phyloP scores from a whole-genome alignment of 2,888 invertebrate species.

The Orthosia incerta region DNA sequence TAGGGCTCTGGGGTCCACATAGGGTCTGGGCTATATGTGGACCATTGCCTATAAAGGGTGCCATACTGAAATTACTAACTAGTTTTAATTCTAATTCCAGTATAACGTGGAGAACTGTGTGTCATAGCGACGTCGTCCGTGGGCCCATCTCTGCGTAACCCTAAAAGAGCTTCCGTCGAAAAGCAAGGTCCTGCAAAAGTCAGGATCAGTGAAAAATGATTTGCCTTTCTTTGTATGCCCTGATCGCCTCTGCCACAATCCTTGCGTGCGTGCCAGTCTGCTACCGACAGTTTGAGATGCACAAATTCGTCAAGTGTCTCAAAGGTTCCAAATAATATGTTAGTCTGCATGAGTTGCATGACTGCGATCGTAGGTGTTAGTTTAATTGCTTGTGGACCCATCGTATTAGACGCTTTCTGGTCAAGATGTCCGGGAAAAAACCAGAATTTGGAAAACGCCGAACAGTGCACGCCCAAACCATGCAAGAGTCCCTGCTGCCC shows the following conservation, averaged over 20 bases:
- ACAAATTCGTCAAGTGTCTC: constrained; percentile 80
- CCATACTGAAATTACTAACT: neutral
- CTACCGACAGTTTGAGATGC: constrained; percentile 78
- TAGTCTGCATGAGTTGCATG: constrained; percentile 77
- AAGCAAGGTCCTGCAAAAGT: constrained; percentile 32
- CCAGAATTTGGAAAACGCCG: rapidly evolving
- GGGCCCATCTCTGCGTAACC: neutral
- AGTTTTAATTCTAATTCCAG: constrained; percentile 29
- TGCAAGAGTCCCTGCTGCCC: constrained; percentile 79
- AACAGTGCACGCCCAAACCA: neutral
- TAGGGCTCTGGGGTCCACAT: too few relatives aligned
- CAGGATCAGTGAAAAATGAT: constrained; percentile 79
- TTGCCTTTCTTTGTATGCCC: constrained; percentile 85
- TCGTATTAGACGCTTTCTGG: constrained; percentile 75
- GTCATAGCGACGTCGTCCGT: neutral
- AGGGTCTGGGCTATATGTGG: neutral
- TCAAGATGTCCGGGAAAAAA: constrained; percentile 38
- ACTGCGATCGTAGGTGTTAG: constrained; percentile 75
- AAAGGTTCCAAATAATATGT: constrained; percentile 72
- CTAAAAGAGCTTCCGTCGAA: constrained; percentile 4
- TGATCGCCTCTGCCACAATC: constrained; percentile 83
- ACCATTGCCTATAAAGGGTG: too few relatives aligned
- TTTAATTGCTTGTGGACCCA: constrained; percentile 78
- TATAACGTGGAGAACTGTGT: neutral
- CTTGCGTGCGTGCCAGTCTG: constrained; percentile 86